Base-by-base conservation (phyloP, 2,888 invertebrate species). In the Polymixis lichenea region DNA sequence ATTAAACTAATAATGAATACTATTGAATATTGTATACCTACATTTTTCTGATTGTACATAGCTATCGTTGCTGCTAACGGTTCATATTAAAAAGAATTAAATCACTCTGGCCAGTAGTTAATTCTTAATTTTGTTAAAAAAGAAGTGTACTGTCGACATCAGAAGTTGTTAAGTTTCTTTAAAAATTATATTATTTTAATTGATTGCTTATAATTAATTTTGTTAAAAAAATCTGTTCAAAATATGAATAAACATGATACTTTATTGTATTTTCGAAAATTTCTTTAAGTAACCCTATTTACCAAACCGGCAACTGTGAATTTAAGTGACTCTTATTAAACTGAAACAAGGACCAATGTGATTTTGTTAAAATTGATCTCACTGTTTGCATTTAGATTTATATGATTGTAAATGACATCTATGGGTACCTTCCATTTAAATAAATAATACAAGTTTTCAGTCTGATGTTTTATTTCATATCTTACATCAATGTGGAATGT, bases 361-460 rank as follows among this genome's bases (percentile, higher is more conserved):
- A 51, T 22, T 75, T 61, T 55, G 55, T 11, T 13, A 38, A 65
- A 61, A 68, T n/a, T 32, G 0, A 46, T 51, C 49, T 70, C 58
- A 60, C 66, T 80, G 55, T 72, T 72, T 58, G 53, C 22, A 28
- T 62, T 64, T 67, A 49, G 49, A 65, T 73, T 77, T 72, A 62
- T 73, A 68, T 68, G 28, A 68, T 67, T 78, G 81, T 78, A 76
- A 70, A 78, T 76, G 84, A 76, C 64, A 78, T 85, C 64, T 66
- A 55, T 80, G 85, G 85, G 79, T 81, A 81, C 65, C 91, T 92
- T 91, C 89, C 91, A 91, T 86, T 89, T 83, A 78, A 85, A 88
- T 88, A 89, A 90, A 92, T 85, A 85, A 89, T 86, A 80, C 81
- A 81, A 84, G 67, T 83, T 86, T 87, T 83, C 86, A 87, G 78